Base-by-base conservation (phyloP, 2,888 invertebrate genomes). In the Trissolcus japonicus region DNA sequence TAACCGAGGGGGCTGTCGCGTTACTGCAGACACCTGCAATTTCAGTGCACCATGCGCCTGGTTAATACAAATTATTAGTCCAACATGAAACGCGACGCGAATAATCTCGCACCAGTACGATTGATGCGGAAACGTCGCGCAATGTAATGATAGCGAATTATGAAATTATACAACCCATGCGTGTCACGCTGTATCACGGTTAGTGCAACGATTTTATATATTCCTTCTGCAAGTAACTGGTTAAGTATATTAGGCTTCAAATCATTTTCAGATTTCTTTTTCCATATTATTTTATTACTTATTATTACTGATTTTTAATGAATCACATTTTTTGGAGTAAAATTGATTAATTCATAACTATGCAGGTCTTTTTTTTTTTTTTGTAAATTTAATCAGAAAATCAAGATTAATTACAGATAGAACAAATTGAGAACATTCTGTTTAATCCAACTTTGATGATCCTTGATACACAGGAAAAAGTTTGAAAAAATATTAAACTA, bases 1-100 rank as follows among this genome's bases (percentile, higher is more conserved):
- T 97, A 2, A 98, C 98, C 60, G 97, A 98, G 0, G 99, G 99
- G 0, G 98, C 97, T 17, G 97, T 97, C 60, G 95, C 95, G 88
- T 97, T 97, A 48, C 96, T 96, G 89, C 98, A 99, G 6, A 98
- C 96, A 81, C 96, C 97, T 98, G 92, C 40, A 88, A 80, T 35
- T 35, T 11, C 35, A 35, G 11, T 35, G 53, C 54, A 48, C 46
- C 50, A 46, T 62, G 40, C 48, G 35, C 16, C 50, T 40, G 54
- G 25, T 69, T 40, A 62, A 56, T 69, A 62, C 48, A 62, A 55
- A 69, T 55, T 25, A 61, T 62, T 50, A 41, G 41, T 35, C 48
- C 40, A 11, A 40, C 55, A 29, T 56, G n/a, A 13, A 16, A 51
- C 54, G 60, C 35, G 9, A 35, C 35, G 60, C 60, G 51, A 59